These are phyloP conservation scores for Pseudopipra pipra DNA, from an alignment of 2,113 vertebrate genomes.

Conservation along the genomic window DNA sequence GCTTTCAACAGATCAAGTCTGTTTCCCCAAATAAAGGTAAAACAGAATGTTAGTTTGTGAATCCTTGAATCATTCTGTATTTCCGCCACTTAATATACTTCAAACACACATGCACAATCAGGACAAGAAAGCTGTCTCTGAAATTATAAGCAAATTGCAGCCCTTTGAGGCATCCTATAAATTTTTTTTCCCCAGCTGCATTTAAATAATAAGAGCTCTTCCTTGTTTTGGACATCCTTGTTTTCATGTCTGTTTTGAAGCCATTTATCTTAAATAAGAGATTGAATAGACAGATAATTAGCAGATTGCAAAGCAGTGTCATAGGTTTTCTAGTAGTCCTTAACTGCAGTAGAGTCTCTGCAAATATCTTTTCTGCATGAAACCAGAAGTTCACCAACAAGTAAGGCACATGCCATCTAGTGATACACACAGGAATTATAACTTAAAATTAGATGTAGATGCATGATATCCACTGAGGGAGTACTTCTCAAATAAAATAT, in stretches of 20 bases:
- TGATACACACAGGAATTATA: background rate
- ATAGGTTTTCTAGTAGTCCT: background rate
- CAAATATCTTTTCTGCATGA: background rate
- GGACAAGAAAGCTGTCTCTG: background rate
- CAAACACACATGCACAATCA: background rate
- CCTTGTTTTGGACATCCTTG: background rate
- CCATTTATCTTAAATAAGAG: background rate
- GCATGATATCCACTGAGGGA: too few relatives aligned
- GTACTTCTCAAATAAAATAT: background rate
- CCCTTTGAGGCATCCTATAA: background rate
- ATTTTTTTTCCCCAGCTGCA: background rate
- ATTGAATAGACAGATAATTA: conserved; percentile 15
- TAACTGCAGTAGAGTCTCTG: background rate
- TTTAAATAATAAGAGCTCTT: conserved; percentile 2
- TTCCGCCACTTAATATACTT: conserved; percentile 41
- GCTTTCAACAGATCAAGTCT: conserved; percentile 41
- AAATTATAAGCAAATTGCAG: conserved; percentile 49
- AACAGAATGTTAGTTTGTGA: conserved; percentile 38
- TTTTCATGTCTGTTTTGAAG: conserved; percentile 22
- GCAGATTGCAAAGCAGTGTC: background rate
- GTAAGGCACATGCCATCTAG: background rate
- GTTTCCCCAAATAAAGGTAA: conserved; percentile 54
- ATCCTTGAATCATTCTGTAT: conserved; percentile 28
- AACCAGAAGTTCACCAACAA: background rate
- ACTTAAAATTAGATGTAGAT: too few relatives aligned